phyloP scores from a whole-genome alignment of 2,888 invertebrate genomes.

The Cyclophora punctaria region DNA sequence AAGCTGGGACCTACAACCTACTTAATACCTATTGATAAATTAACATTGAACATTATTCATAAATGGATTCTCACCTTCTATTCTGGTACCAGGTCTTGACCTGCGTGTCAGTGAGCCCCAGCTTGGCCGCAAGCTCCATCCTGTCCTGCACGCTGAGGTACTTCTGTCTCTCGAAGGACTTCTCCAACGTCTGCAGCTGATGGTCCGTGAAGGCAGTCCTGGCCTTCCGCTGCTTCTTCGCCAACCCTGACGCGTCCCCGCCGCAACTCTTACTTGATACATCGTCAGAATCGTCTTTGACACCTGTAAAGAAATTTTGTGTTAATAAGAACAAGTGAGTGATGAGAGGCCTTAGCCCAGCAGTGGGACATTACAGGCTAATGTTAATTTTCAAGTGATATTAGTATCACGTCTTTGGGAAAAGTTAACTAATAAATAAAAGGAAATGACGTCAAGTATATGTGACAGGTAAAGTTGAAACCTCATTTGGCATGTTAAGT shows the following conservation, averaged over 20 bases:
- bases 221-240: slow-evolving; percentile 97
- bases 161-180: slow-evolving; percentile 97
- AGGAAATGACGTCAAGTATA: too few species aligned
- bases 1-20: not conserved
- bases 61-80: slow-evolving; percentile 81
- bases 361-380: too few species aligned
- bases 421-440: too few species aligned
- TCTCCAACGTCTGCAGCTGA: slow-evolving; percentile 96
- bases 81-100: slow-evolving; percentile 99
- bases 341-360: too few species aligned
- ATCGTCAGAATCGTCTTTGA: slow-evolving; percentile 88
- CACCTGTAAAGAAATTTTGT: slow-evolving; percentile 72
- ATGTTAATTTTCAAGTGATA: too few species aligned
- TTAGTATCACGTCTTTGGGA: too few species aligned
- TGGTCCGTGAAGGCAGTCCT: slow-evolving; percentile 99
- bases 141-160: slow-evolving; percentile 97
- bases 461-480: too few species aligned
- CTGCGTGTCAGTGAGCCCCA: slow-evolving; percentile 98
- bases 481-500: too few species aligned
- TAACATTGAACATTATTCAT: not conserved
- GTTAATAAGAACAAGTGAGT: too few species aligned
- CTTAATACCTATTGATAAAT: not conserved
- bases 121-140: slow-evolving; percentile 97
- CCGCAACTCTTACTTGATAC: slow-evolving; percentile 75
- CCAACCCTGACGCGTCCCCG: slow-evolving; percentile 70